Percentiles rank a stretch among this genome's conserved stretches.
Evolutionary conservation across 2,113 vertebrate genomes (phyloP).

Genomic region (Coregonus clupeaformis): DNA sequence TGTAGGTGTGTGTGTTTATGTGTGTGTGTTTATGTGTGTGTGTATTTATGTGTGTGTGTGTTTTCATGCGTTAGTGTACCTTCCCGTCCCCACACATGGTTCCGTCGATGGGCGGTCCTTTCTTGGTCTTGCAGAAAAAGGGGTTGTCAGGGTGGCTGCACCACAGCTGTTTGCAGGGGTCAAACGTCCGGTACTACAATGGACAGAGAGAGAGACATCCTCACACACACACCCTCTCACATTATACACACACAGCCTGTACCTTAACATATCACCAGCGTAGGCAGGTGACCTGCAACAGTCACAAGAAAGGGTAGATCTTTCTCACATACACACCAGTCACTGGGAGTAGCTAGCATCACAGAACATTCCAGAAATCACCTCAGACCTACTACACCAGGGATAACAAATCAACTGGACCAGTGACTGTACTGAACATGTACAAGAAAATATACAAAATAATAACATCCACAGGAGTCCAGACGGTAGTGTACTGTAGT

Average conservation of each 20-base stretch:
- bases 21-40: background rate
- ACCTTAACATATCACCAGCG: background rate
- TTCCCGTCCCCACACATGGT: slow-evolving; percentile 93
- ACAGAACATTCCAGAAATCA: background rate
- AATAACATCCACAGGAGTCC: background rate
- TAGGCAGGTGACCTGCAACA: background rate
- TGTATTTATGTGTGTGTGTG: background rate
- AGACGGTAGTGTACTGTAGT: background rate
- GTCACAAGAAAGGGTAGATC: slow-evolving; percentile 73
- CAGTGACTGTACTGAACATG: slow-evolving; percentile 7
- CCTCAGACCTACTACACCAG: slow-evolving; percentile 14
- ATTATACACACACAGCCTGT: background rate
- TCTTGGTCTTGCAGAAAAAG: slow-evolving; percentile 99
- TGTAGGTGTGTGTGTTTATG: background rate
- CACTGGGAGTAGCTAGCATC: background rate
- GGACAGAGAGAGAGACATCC: slow-evolving; percentile 61
- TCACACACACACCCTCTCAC: slow-evolving; percentile 29
- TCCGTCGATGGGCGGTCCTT: slow-evolving; percentile 95
- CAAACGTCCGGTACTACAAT: slow-evolving; percentile 90
- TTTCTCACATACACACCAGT: background rate
- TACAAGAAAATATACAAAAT: background rate
- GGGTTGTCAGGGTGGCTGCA: slow-evolving; percentile 97
- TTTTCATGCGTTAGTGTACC: slow-evolving; percentile 66
- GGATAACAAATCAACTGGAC: slow-evolving; percentile 12
- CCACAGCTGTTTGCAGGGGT: slow-evolving; percentile 97